Evolutionary conservation across 2,888 invertebrate species (phyloP).

Genomic region (Pyrgus malvae): DNA sequence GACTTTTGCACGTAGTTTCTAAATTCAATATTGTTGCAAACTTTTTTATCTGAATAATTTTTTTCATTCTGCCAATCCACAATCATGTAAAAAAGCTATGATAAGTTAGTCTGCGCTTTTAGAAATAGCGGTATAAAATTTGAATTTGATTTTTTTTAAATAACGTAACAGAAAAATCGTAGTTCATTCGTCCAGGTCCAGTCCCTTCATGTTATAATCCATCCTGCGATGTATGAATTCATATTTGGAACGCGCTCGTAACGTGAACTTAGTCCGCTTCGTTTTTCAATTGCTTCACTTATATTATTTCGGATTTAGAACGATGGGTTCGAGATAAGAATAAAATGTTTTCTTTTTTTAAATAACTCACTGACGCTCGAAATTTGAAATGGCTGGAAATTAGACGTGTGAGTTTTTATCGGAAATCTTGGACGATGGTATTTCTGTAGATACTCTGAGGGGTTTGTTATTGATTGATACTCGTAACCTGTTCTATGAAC

Average conservation of each 20-base stretch:
- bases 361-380: conserved; percentile 39
- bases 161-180: no score
- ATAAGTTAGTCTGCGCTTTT: no score
- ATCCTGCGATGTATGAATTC: conserved; percentile 79
- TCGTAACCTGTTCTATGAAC: conserved; percentile 3
- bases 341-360: conserved; percentile 40
- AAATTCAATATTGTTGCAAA: no score
- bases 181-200: not conserved
- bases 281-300: conserved; percentile 79
- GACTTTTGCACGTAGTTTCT: no score
- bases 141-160: no score
- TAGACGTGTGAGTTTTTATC: conserved; percentile 24
- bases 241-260: conserved; percentile 76
- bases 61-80: no score
- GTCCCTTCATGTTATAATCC: conserved; percentile 63
- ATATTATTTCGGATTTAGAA: conserved; percentile 70
- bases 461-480: conserved; percentile 22
- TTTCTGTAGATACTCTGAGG: conserved; percentile 36
- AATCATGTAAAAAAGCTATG: no score
- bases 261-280: conserved; percentile 72
- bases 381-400: conserved; percentile 40
- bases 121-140: no score
- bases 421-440: conserved; percentile 32
- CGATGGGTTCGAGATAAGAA: conserved; percentile 63
- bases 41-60: no score